Percentiles rank a stretch among this genome's conserved stretches.
Evolutionary conservation across 2,888 invertebrate species (phyloP).

Genomic region (Malthinus seriepunctatus): DNA sequence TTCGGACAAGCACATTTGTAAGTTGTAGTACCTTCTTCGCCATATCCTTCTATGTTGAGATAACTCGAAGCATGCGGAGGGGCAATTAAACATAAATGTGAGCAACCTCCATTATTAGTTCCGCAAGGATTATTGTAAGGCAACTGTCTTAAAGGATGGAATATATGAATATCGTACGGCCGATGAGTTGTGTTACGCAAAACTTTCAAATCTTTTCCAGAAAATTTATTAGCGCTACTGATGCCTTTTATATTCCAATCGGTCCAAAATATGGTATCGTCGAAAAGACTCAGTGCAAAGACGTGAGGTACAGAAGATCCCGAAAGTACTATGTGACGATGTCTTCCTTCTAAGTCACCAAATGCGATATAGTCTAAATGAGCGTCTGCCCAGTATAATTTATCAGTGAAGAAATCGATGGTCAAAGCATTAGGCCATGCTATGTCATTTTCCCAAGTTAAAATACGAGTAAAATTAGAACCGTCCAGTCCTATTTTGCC

Average conservation of each 20-base stretch:
- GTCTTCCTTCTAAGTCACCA: constrained; percentile 88
- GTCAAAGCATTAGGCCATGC: constrained; percentile 99
- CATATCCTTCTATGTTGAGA: constrained; percentile 76
- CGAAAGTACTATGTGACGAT: constrained; percentile 79
- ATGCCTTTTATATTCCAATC: constrained; percentile 98
- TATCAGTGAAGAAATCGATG: constrained; percentile 93
- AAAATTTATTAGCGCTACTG: constrained; percentile 89
- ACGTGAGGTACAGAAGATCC: constrained; percentile 90
- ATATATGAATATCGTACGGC: constrained; percentile 91
- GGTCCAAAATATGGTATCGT: constrained; percentile 93
- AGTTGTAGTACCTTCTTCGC: constrained; percentile 77
- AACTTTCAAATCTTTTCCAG: constrained; percentile 72
- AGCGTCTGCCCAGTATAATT: constrained; percentile 97
- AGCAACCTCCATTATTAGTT: constrained; percentile 91
- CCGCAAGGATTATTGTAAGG: constrained; percentile 90
- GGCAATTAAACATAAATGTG: constrained; percentile 91
- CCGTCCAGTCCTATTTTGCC: constrained; percentile 98
- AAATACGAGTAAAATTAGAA: constrained; percentile 81
- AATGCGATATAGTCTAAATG: constrained; percentile 97
- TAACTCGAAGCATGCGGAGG: constrained; percentile 79
- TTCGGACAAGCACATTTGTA: constrained; percentile 94
- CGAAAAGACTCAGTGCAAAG: constrained; percentile 92
- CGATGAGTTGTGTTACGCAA: constrained; percentile 91
- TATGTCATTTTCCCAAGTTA: constrained; percentile 91
- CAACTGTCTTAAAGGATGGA: constrained; percentile 86